These are phyloP conservation scores for Hirundo rustica DNA, from an alignment of 2,797 vertebrate genomes.

Conservation along the genomic window DNA sequence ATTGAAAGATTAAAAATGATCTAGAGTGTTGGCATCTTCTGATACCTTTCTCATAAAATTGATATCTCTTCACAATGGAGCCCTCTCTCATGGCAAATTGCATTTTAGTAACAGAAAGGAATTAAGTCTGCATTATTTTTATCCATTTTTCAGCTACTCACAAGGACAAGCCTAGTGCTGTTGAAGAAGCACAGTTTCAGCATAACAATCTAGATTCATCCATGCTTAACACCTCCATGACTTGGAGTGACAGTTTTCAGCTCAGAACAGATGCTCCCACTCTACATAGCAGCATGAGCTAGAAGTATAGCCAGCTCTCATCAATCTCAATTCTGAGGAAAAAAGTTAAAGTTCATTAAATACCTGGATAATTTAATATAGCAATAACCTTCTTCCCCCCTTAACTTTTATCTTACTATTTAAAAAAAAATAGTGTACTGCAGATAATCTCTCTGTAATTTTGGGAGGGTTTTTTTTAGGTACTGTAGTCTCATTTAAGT, in stretches of 20 bases:
- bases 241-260: neutral
- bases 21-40: neutral
- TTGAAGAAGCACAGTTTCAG: neutral
- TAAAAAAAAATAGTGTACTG: neutral
- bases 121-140: neutral
- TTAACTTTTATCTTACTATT: neutral
- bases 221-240: neutral
- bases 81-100: neutral
- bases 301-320: neutral
- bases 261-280: neutral
- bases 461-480: neutral
- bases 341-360: neutral
- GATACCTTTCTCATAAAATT: neutral
- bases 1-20: neutral
- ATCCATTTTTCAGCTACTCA: neutral
- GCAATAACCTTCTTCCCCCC: rapidly evolving
- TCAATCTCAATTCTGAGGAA: neutral
- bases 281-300: neutral
- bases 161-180: neutral
- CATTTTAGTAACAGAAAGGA: neutral
- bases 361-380: neutral
- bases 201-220: neutral
- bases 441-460: neutral
- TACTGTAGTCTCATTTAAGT: neutral
- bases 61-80: neutral